These are phyloP conservation scores for Lepus americanus DNA, from an alignment of 2,113 vertebrate species.

Conservation along the genomic window DNA sequence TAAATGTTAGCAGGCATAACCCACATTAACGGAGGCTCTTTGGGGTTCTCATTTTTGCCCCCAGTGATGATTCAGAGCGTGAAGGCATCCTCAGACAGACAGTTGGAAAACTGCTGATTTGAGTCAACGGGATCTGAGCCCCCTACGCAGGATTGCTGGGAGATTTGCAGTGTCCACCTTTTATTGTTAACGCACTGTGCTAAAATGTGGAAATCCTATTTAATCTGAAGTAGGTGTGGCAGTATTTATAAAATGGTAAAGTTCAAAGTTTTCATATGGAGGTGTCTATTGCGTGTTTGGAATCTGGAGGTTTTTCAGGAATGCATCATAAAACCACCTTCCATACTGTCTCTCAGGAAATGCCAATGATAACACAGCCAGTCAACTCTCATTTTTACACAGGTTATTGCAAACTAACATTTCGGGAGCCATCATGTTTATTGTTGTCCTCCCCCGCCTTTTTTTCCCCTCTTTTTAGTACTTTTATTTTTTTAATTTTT, in stretches of 20 bases:
- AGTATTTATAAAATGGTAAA: constrained; percentile 85
- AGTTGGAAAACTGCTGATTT: background rate
- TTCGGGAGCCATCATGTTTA: constrained; percentile 78
- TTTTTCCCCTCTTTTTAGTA: too few species aligned
- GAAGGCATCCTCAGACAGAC: background rate
- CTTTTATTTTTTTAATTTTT: too few species aligned
- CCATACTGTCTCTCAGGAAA: constrained; percentile 88
- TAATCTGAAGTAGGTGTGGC: constrained; percentile 83
- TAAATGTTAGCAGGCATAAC: background rate
- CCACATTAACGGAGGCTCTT: background rate
- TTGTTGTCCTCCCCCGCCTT: constrained; percentile 49
- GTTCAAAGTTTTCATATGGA: constrained; percentile 87
- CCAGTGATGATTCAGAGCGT: background rate
- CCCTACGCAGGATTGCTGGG: constrained; percentile 63
- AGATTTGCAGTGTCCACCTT: constrained; percentile 73
- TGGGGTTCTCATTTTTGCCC: background rate
- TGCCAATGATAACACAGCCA: constrained; percentile 87
- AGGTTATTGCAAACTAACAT: constrained; percentile 84
- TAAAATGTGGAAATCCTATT: constrained; percentile 79
- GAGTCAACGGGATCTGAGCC: background rate
- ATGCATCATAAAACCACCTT: constrained; percentile 90
- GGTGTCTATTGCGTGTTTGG: constrained; percentile 89
- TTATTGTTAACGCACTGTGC: constrained; percentile 73
- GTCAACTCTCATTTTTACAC: constrained; percentile 86
- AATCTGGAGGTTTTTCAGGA: constrained; percentile 91